Evolutionary conservation across 2,888 invertebrate genomes (phyloP).

Genomic region (Epirrhoe tristata): DNA sequence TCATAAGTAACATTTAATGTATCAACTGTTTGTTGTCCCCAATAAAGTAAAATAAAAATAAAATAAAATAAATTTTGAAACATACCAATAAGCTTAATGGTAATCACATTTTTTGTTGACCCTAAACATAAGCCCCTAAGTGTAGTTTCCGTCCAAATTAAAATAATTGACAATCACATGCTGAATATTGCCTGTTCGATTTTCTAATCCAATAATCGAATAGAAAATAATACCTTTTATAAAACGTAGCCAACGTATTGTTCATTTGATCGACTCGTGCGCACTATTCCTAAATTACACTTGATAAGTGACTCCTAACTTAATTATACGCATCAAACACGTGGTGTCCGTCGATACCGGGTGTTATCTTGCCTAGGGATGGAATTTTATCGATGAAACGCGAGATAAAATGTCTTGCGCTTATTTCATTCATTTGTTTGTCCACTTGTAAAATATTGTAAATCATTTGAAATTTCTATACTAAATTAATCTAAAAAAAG

Average conservation of each 20-base stretch:
- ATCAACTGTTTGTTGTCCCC: too few species aligned
- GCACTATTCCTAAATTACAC: constrained; percentile 61
- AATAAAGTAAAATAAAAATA: too few species aligned
- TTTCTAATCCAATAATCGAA: constrained; percentile 33
- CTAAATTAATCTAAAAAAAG: too few species aligned
- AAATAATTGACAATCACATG: constrained; percentile 14
- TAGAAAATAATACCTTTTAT: constrained; percentile 36
- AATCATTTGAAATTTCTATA: not conserved
- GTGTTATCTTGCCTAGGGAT: constrained; percentile 45
- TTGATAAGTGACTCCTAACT: constrained; percentile 61
- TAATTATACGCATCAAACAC: constrained; percentile 78
- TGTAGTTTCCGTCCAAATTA: not conserved
- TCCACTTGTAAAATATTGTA: not conserved
- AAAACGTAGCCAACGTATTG: constrained; percentile 50
- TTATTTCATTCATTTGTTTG: not conserved
- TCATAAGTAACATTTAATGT: too few species aligned
- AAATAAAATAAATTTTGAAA: too few species aligned
- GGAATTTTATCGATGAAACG: constrained; percentile 2
- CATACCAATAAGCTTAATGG: not conserved
- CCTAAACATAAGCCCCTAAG: not conserved
- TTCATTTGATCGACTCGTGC: constrained; percentile 61
- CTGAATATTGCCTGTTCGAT: constrained; percentile 4
- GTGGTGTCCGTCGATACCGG: constrained; percentile 64
- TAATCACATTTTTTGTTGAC: not conserved
- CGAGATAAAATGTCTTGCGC: not conserved